A percentile compares a stretch with the other conserved stretches of the same genome.
phyloP scores from a whole-genome alignment of 2,797 vertebrate species.

The Ptychobarbus kaznakovi region DNA sequence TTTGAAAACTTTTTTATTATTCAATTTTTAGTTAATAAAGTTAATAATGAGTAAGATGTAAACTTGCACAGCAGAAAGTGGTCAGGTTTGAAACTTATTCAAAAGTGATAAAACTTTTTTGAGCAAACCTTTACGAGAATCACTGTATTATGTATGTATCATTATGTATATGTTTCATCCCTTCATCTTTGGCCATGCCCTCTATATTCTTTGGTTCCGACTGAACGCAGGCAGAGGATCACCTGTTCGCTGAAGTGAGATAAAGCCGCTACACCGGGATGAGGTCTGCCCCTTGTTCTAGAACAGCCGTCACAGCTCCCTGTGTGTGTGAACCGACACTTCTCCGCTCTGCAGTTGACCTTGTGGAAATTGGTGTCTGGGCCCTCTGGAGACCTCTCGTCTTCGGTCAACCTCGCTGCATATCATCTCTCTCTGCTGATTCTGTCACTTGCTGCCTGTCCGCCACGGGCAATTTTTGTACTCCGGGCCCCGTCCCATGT shows the following conservation, averaged over 20 bases:
- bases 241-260: slow-evolving; percentile 50
- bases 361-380: slow-evolving; percentile 76
- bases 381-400: slow-evolving; percentile 62
- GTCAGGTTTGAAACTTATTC: slow-evolving; percentile 54
- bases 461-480: slow-evolving; percentile 60
- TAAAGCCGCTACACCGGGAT: slow-evolving; percentile 59
- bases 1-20: not conserved
- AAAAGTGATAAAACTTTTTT: not conserved
- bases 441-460: slow-evolving; percentile 64
- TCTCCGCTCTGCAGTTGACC: slow-evolving; percentile 76
- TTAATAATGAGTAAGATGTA: slow-evolving; percentile 54
- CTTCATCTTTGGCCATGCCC: not conserved
- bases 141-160: not conserved
- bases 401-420: slow-evolving; percentile 66
- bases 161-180: not conserved
- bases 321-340: slow-evolving; percentile 60
- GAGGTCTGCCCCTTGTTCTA: slow-evolving; percentile 62
- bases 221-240: slow-evolving; percentile 34
- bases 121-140: not conserved
- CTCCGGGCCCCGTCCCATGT: slow-evolving; percentile 46
- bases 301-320: slow-evolving; percentile 60
- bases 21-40: not conserved
- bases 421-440: slow-evolving; percentile 68
- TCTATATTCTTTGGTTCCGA: not conserved
- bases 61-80: slow-evolving; percentile 48